Base-by-base conservation (phyloP, 2,888 invertebrate species). In the Diaprepes abbreviatus region DNA sequence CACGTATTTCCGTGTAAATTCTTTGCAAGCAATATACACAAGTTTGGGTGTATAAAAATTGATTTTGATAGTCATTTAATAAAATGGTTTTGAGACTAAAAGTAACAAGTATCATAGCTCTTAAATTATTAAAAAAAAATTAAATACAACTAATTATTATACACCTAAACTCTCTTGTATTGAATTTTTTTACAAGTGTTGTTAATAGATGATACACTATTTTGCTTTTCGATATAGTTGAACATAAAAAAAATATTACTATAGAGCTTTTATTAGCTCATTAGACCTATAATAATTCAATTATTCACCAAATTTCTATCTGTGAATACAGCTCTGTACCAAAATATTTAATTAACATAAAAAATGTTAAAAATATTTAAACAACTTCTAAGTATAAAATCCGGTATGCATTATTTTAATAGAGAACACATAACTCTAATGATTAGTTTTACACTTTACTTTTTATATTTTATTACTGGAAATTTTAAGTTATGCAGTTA, bases 361-460 rank as follows among this genome's bases (percentile, higher is more conserved):
- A 21, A 50, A 54, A 10, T 35, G 55, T 36, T 55, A 55, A 55
- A 36, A 38, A 38, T 55, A 36, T 55, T 55, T 38, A 38, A 36
- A 38, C 38, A 55, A 55, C 50, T 50, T 48, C n/a, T n/a, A n/a
- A n/a, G n/a, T n/a, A n/a, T n/a, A n/a, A n/a, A n/a, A n/a, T n/a
- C n/a, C n/a, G n/a, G n/a, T n/a, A n/a, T n/a, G n/a, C n/a, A n/a
- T n/a, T n/a, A n/a, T n/a, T n/a, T n/a, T n/a, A n/a, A n/a, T n/a
- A n/a, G n/a, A n/a, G n/a, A n/a, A n/a, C n/a, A n/a, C n/a, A n/a
- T n/a, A n/a, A n/a, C n/a, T n/a, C n/a, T n/a, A n/a, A n/a, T n/a
- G n/a, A n/a, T n/a, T n/a, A n/a, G n/a, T n/a, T n/a, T n/a, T n/a
- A n/a, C n/a, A n/a, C n/a, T n/a, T n/a, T n/a, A n/a, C n/a, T n/a